Evolutionary conservation across 2,113 vertebrate genomes (phyloP).

Genomic region (Martes martes): DNA sequence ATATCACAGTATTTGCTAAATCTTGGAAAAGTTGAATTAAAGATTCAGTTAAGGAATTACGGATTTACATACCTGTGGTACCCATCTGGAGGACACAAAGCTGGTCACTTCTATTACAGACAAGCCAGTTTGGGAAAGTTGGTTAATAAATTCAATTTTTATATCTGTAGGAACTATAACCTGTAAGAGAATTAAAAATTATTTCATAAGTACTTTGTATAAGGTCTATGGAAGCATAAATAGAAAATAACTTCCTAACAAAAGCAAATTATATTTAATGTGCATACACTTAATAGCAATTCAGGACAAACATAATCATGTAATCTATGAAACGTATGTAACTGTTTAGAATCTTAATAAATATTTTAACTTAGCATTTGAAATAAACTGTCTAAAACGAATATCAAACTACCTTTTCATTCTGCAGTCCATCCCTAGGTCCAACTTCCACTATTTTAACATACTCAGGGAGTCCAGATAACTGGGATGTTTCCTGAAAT

Average conservation of each 20-base stretch:
- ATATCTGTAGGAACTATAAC: constrained; percentile 91
- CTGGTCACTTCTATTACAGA: constrained; percentile 94
- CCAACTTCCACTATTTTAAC: constrained; percentile 98
- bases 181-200: constrained; percentile 78
- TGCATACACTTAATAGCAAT: background rate
- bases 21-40: background rate
- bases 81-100: constrained; percentile 97
- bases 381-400: background rate
- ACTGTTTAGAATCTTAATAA: background rate
- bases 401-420: constrained; percentile 90
- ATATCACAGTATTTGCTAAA: background rate
- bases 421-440: constrained; percentile 96
- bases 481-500: constrained; percentile 82
- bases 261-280: constrained; percentile 30
- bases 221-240: background rate
- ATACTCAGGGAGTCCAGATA: constrained; percentile 86
- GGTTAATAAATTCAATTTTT: constrained; percentile 95
- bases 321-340: background rate
- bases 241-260: constrained; percentile 28
- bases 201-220: background rate
- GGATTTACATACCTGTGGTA: constrained; percentile 90
- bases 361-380: background rate
- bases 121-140: constrained; percentile 92
- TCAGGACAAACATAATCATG: background rate
- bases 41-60: background rate